Evolutionary conservation across 2,113 vertebrate species (phyloP), one percentile per base, ranked within the genome.

Genomic region (Phalacrocorax brasilianus): DNA sequence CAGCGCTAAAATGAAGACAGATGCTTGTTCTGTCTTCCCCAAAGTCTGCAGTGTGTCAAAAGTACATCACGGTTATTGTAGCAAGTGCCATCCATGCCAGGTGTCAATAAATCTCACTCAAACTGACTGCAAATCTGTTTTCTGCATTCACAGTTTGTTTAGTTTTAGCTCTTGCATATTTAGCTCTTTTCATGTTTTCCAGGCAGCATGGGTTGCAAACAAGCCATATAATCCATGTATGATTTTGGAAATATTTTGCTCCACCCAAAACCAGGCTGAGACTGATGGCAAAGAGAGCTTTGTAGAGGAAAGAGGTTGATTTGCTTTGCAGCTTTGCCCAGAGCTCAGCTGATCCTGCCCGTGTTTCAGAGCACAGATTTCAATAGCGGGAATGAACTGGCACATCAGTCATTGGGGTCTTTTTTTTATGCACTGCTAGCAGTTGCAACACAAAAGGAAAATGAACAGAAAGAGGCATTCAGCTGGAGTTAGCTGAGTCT

Each of bases 381-480:
- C 92, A 65, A 2, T 85, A 52, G 56, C 3, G 0, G 66, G 85
- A 89, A 93, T 74, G 91, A 77, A 73, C 58, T 2, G 4, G 22
- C 85, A 38, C 0, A 1, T 19, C 14, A 15, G 24, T 76, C 94
- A 59, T 23, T 1, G 0, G 50, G 50, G 47, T 70, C 89, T 91
- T 79, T 88, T 66, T 96, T 91, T 92, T 50, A 81, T 38, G 85
- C 91, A 42, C 59, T 0, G 3, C 84, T 81, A 89, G 96, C 86
- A 78, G 56, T 67, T 84, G 38, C 63, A 85, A 13, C 80, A 95
- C 86, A 94, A 91, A 95, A 78, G 70, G 89, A 50, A 55, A 92
- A 92, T 33, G 42, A 95, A 62, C 55, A 93, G 79, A 85, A 73
- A 80, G 85, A 85, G 72, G 50, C 79, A 93, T 83, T 95, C 91